phyloP scores from a whole-genome alignment of 2,113 vertebrate species.

The Artemisiospiza belli region DNA sequence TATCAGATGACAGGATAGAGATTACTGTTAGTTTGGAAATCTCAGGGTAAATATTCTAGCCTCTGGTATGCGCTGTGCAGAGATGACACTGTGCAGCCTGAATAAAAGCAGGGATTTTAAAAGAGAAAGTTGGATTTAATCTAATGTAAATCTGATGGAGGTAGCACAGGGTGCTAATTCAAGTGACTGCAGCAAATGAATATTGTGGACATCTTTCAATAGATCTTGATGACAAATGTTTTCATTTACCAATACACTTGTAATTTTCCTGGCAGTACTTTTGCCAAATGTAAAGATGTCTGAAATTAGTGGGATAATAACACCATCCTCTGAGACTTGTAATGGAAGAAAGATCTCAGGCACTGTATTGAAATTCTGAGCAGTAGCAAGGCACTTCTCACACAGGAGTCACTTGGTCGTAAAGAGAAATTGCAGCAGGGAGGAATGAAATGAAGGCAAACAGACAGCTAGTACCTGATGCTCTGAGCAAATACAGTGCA shows the following conservation, averaged over 20 bases:
- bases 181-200: not conserved
- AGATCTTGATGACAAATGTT: not conserved
- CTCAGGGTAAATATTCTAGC: not conserved
- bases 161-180: not conserved
- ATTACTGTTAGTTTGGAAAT: not conserved
- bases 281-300: not conserved
- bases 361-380: not conserved
- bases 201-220: not conserved
- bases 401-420: fast-evolving
- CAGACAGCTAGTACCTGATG: not conserved
- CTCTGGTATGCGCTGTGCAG: not conserved
- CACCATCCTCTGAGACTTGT: not conserved
- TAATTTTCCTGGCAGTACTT: not conserved
- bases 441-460: not conserved
- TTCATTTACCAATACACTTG: not conserved
- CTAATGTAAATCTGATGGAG: not conserved
- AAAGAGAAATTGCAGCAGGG: not conserved
- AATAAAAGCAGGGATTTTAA: not conserved
- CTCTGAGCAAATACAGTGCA: not conserved
- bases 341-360: not conserved
- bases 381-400: not conserved
- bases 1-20: not conserved
- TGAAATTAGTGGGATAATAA: not conserved
- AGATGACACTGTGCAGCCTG: not conserved
- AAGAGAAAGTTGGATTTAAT: not conserved